Evolutionary conservation across 2,888 invertebrate species (phyloP).

Genomic region (Eutolmus rufibarbis): DNA sequence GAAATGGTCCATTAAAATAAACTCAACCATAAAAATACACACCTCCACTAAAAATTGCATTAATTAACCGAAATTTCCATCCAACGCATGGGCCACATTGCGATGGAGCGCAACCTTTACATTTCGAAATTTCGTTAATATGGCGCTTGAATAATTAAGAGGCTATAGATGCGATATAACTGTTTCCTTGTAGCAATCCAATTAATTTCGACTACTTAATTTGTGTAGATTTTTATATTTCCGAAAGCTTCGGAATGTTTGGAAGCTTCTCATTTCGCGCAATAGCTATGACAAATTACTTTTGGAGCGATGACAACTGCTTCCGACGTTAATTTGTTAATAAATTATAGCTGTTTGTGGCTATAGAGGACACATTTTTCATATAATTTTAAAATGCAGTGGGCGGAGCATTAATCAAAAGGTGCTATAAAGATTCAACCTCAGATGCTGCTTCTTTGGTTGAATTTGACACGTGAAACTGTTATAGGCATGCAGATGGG

Average conservation of each 20-base stretch:
- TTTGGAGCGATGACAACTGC: background rate
- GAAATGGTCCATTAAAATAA: background rate
- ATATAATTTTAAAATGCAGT: background rate
- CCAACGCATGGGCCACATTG: background rate
- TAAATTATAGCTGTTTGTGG: background rate
- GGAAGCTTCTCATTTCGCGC: background rate
- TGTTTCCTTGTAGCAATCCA: background rate
- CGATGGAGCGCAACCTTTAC: background rate
- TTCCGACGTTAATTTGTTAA: background rate
- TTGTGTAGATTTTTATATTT: background rate
- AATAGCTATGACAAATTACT: background rate
- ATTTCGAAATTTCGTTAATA: background rate
- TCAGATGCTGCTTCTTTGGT: background rate
- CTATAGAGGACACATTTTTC: background rate
- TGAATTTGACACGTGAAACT: background rate
- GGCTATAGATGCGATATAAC: background rate
- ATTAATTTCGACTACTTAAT: background rate
- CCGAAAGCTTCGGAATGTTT: background rate
- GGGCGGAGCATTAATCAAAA: background rate
- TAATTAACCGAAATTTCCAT: background rate
- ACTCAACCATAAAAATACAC: background rate
- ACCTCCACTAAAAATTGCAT: background rate
- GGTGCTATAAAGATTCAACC: background rate
- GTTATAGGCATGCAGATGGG: background rate
- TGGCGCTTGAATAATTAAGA: background rate